Evolutionary conservation across 2,888 invertebrate species (phyloP).

Genomic region (Agrenia bidenticulata): DNA sequence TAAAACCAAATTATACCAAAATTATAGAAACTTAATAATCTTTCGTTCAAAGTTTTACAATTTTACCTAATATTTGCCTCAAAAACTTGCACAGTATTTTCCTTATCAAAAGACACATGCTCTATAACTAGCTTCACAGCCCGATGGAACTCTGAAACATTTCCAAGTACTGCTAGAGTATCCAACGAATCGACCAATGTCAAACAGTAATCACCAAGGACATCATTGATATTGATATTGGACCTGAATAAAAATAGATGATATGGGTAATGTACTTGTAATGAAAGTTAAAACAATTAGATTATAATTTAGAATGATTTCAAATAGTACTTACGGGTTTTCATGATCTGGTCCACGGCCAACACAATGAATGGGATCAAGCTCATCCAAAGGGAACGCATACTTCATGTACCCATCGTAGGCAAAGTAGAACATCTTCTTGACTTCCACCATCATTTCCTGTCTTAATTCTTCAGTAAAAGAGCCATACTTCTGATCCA

Average conservation of each 20-base stretch:
- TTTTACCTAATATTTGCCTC: constrained; percentile 64
- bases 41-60: neutral
- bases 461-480: constrained; percentile 56
- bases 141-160: constrained; percentile 62
- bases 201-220: constrained; percentile 65
- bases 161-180: constrained; percentile 64
- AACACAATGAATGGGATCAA: constrained; percentile 65
- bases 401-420: constrained; percentile 66
- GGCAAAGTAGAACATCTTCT: constrained; percentile 63
- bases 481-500: constrained; percentile 56
- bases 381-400: constrained; percentile 66
- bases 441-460: constrained; percentile 57
- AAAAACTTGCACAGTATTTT: constrained; percentile 66
- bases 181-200: constrained; percentile 65
- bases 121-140: constrained; percentile 63
- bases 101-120: constrained; percentile 63
- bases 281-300: no score
- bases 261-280: no score
- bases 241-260: constrained; percentile 56
- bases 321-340: constrained; percentile 65
- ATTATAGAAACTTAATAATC: no score
- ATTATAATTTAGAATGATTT: no score
- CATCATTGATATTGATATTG: constrained; percentile 69
- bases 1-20: neutral
- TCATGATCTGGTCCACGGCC: constrained; percentile 65